Evolutionary conservation across 1,140 invertebrate genomes (phyloP).

Genomic region (Metaphire vulgaris): DNA sequence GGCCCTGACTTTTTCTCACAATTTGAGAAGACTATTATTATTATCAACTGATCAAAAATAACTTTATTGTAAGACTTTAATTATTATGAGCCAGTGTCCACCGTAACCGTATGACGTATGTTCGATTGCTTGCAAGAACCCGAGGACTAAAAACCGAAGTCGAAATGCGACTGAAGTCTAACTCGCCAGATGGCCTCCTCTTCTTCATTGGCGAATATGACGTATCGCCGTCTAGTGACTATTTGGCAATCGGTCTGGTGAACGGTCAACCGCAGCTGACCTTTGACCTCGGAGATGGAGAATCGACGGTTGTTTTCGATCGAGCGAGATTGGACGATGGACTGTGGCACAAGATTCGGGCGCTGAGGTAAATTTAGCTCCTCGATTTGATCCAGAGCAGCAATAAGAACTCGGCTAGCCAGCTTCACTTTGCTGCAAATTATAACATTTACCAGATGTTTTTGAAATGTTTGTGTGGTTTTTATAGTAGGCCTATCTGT

Average conservation of each 20-base stretch:
- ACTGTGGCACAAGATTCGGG: constrained; percentile 80
- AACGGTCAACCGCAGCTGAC: constrained; percentile 62
- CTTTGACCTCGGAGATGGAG: constrained; percentile 66
- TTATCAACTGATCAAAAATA: too few relatives aligned
- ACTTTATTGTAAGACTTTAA: too few relatives aligned
- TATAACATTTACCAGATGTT: not conserved
- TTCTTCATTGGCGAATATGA: constrained; percentile 74
- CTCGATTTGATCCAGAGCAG: not conserved
- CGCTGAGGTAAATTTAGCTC: constrained; percentile 67
- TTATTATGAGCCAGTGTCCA: too few relatives aligned
- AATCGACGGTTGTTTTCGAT: constrained; percentile 70
- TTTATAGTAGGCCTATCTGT: too few relatives aligned
- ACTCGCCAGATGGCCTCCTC: constrained; percentile 66
- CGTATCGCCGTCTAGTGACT: constrained; percentile 59
- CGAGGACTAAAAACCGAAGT: constrained; percentile 71
- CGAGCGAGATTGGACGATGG: constrained; percentile 78
- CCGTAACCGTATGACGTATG: too few relatives aligned
- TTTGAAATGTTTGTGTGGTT: too few relatives aligned
- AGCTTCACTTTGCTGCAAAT: too few relatives aligned
- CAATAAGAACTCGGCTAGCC: too few relatives aligned
- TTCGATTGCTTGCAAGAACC: constrained; percentile 60
- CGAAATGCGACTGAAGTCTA: constrained; percentile 68
- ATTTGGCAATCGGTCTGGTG: constrained; percentile 74
- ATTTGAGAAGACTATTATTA: too few relatives aligned
- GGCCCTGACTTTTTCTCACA: too few relatives aligned